phyloP scores from a whole-genome alignment of 2,888 invertebrate genomes.

The Pammene fasciana region DNA sequence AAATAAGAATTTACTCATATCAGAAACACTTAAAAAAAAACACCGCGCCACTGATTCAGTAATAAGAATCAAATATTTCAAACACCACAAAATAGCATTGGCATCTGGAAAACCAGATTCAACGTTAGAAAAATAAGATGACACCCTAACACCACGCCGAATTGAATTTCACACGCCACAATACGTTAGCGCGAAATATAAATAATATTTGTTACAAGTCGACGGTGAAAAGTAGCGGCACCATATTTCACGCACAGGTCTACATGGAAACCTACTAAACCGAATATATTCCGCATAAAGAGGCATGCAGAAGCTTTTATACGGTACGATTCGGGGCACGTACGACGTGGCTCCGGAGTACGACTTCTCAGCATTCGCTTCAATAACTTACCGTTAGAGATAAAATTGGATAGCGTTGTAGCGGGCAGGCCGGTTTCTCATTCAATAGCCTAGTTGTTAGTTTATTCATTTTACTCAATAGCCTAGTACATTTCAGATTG shows the following conservation, averaged over 20 bases:
- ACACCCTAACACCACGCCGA: slow-evolving; percentile 16
- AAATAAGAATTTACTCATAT: too few relatives aligned
- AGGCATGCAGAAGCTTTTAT: slow-evolving; percentile 52
- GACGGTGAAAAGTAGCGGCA: slow-evolving; percentile 50
- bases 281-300: slow-evolving; percentile 70
- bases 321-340: slow-evolving; percentile 41
- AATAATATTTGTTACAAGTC: slow-evolving; percentile 50
- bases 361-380: too few relatives aligned
- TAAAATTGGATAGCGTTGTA: too few relatives aligned
- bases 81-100: neutral
- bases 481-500: too few relatives aligned
- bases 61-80: neutral
- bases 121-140: slow-evolving; percentile 7
- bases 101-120: slow-evolving; percentile 1
- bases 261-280: slow-evolving; percentile 72
- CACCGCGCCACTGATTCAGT: too few relatives aligned
- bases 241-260: slow-evolving; percentile 74
- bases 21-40: too few relatives aligned
- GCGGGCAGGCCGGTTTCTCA: too few relatives aligned
- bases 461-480: too few relatives aligned
- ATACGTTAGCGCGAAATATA: slow-evolving; percentile 50
- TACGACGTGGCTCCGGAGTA: neutral
- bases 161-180: slow-evolving; percentile 25
- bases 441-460: too few relatives aligned
- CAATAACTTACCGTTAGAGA: too few relatives aligned